Base-by-base conservation (phyloP, 2,113 vertebrate species). In the Pungitius pungitius region DNA sequence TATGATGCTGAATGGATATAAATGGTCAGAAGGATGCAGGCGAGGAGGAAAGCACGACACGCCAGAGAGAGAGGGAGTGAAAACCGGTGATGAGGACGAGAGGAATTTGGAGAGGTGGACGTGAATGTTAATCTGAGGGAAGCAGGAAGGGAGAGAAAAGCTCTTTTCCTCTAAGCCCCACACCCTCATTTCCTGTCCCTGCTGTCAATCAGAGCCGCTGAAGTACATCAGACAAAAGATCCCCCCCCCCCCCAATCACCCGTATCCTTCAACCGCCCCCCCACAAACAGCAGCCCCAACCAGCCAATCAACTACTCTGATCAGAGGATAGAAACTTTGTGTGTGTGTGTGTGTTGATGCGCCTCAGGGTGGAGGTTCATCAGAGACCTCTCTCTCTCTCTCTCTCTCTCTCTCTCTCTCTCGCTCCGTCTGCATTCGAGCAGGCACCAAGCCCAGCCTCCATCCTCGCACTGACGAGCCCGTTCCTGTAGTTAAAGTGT, bases 91-190 rank as follows among this genome's bases (percentile, higher is more conserved):
- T 67, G 73, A 78, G 79, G 81, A 81, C 18, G 26, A 80, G 72
- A 79, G 69, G 85, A 79, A 87, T 87, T 85, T 81, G 70, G 73
- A 83, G 85, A 73, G 68, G 59, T 80, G 60, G 85, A 84, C 74
- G 73, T 84, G 88, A 89, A 89, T 90, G 81, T 82, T 89, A 88
- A 91, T 88, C 77, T 74, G 82, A 83, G 79, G 81, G 77, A 86
- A 81, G 84, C 76, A 63, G 83, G 55, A 13, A 17, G 40, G 68
- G 76, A 88, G 76, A 90, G 85, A 87, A 77, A 81, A 85, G 84
- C 74, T 86, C 82, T 85, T 82, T 77, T 80, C 64, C 64, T 86
- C 69, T 87, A 70, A 87, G 71, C 83, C 74, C 82, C 84, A 85
- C 77, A 59, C 83, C 81, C 83, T 88, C 78, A 88, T 84, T 89